Conservation (phyloP, 2,797 vertebrate genomes). For the Hypotaenidia philippensis region DNA sequence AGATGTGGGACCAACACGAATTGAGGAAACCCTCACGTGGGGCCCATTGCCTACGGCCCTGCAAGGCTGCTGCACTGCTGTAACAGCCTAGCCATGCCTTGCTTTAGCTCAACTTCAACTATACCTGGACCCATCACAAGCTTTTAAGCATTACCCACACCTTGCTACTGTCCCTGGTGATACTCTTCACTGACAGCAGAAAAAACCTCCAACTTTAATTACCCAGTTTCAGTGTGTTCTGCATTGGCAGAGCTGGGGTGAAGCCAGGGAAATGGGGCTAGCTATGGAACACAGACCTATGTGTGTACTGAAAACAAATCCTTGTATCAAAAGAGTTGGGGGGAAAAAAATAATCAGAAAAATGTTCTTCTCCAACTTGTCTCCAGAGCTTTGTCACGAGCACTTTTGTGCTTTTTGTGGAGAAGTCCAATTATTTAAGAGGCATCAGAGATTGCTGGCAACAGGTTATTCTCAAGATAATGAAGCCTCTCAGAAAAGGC, state of each 20-base stretch:
- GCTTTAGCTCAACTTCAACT: not conserved
- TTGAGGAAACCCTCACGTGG: accelerated
- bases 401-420: not conserved
- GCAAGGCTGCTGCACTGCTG: not conserved
- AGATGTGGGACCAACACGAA: not conserved
- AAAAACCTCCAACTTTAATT: not conserved
- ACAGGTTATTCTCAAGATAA: not conserved
- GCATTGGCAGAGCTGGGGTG: not conserved
- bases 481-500: not conserved
- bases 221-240: not conserved
- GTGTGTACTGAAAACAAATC: not conserved
- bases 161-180: not conserved
- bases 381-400: not conserved
- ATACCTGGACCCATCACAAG: not conserved
- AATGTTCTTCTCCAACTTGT: not conserved
- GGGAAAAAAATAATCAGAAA: not conserved
- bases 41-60: not conserved
- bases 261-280: not conserved
- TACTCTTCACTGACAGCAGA: not conserved
- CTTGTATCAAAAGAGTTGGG: not conserved
- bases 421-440: not conserved
- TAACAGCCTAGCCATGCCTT: not conserved
- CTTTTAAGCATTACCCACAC: not conserved
- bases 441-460: not conserved
- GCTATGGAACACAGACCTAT: accelerated